Evolutionary conservation across 2,797 vertebrate species (phyloP), one percentile per base, ranked within the genome.

Genomic region (Falco concolor): DNA sequence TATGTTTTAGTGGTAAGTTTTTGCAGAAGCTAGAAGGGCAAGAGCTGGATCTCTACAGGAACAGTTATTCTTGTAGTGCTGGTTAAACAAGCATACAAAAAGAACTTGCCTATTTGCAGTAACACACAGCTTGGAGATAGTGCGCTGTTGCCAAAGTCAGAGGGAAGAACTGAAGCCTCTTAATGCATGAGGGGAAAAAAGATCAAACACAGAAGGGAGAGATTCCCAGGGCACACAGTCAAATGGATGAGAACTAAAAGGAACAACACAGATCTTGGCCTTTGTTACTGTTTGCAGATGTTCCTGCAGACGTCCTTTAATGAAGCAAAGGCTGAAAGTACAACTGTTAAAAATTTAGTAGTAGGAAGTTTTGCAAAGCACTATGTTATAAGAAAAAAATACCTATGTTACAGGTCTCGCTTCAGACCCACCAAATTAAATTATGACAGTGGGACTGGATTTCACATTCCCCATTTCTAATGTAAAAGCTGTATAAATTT

Each of bases 131-230:
- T 57, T 86, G 50, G 73, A 75, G 42, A 57, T 28, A 54, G 30
- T 30, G 57, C 44, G 1, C 1, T 22, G 10, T 22, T 74, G 83
- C 70, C 72, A 25, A 52, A 54, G 72, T 59, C 67, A 52, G 70
- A 45, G 42, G 30, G 40, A 73, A 84, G 40, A 93, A 86, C 67
- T 59, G 67, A 61, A 87, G 49, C 47, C 34, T 87, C 91, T 87
- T 47, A 57, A 73, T 81, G 44, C 9, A 16, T 1, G 10, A 8
- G 5, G 1, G 0, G 1, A 10, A 20, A 20, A 70, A 54, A 68
- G 32, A 54, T 60, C 50, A 79, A 42, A 61, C 5, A 44, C 27
- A 64, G 54, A 63, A 72, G 5, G 12, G 52, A 44, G 28, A 67
- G 63, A 52, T 50, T 90, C 75, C n/a, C 34, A 53, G 12, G 69